These are phyloP conservation scores for Trichosurus vulpecula DNA, from an alignment of 2,797 vertebrate species.

Conservation along the genomic window DNA sequence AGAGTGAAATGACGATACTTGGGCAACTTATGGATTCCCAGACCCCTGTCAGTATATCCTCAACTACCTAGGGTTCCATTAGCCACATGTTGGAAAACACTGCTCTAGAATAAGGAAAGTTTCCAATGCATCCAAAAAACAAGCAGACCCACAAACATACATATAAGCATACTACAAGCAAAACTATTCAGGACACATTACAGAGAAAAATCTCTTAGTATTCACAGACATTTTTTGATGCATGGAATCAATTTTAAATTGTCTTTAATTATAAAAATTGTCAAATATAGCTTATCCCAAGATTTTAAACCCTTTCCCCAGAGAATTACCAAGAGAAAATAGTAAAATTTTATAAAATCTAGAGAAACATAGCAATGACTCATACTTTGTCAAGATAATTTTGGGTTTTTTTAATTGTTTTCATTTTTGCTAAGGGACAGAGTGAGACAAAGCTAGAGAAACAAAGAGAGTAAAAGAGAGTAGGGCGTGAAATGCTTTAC, in stretches of 20 bases:
- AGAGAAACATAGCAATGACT: background rate
- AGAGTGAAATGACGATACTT: too few relatives aligned
- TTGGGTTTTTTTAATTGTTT: too few relatives aligned
- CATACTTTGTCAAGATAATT: background rate
- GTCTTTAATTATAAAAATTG: background rate
- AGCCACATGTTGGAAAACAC: background rate
- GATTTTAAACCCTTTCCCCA: background rate
- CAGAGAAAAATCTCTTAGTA: background rate
- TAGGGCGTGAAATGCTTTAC: accelerated
- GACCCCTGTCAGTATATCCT: too few relatives aligned
- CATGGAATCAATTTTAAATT: background rate
- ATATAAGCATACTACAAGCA: background rate
- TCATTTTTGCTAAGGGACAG: background rate
- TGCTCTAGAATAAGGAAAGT: background rate
- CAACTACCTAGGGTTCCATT: background rate
- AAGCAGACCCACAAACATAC: too few relatives aligned
- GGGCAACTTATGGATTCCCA: too few relatives aligned
- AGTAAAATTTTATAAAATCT: background rate
- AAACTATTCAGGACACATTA: background rate
- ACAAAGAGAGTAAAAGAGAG: too few relatives aligned
- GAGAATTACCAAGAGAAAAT: background rate
- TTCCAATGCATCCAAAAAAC: background rate
- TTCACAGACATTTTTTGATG: background rate
- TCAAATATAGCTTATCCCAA: background rate
- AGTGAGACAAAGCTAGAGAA: background rate